phyloP scores from a whole-genome alignment of 2,113 vertebrate species.

The Gallinago jamesoni region DNA sequence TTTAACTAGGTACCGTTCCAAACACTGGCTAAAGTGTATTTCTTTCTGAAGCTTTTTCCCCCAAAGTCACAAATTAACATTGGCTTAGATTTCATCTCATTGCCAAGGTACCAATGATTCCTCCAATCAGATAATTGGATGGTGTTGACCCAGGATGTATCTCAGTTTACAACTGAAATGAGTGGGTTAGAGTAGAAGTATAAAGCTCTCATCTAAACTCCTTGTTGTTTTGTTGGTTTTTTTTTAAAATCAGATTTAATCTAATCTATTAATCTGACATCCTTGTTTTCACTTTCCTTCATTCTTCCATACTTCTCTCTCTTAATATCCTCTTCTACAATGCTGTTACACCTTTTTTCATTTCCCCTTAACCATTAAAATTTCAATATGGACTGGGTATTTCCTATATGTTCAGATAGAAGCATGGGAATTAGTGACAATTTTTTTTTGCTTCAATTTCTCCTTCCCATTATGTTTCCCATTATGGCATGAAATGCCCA shows the following conservation, averaged over 20 bases:
- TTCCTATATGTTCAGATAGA: not conserved
- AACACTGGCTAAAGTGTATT: not conserved
- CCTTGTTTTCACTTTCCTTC: not conserved
- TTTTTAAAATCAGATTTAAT: constrained; percentile 15
- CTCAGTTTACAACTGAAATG: constrained; percentile 6
- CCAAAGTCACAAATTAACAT: not conserved
- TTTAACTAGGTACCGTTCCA: not conserved
- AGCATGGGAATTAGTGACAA: not conserved
- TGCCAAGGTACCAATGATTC: not conserved
- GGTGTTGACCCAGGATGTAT: not conserved
- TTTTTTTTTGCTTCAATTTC: not conserved
- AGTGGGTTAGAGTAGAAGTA: not conserved
- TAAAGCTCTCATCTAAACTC: not conserved
- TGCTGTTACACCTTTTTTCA: not conserved
- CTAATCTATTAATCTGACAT: not conserved
- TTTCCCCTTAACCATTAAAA: not conserved
- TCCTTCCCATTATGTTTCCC: not conserved
- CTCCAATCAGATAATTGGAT: not conserved
- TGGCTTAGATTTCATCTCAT: not conserved
- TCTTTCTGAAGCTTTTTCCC: not conserved
- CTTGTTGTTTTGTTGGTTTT: not conserved
- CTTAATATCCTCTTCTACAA: not conserved
- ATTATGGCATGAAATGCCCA: not conserved
- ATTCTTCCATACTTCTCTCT: not conserved
- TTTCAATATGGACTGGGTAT: not conserved